Conservation (phyloP, 2,113 vertebrate species). For the Carettochelys insculpta region DNA sequence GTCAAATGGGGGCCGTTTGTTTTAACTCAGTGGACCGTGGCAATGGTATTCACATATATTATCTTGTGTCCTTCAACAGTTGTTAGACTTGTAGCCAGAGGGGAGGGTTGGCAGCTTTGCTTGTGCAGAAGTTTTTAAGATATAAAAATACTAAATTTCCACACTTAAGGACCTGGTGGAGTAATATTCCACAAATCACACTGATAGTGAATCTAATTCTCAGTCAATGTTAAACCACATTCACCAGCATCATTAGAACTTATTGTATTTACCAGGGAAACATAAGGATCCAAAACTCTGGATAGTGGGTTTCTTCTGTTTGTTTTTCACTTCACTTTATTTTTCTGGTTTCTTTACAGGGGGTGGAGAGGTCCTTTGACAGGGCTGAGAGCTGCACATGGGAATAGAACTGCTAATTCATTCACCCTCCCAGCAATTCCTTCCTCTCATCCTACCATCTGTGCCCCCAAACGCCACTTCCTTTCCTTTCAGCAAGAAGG, state of each 20-base stretch:
- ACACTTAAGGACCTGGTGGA: slow-evolving; percentile 55
- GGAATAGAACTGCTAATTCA: background rate
- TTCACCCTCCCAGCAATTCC: background rate
- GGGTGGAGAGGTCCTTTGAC: background rate
- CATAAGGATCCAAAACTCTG: background rate
- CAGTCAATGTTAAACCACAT: slow-evolving; percentile 49
- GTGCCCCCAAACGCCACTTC: background rate
- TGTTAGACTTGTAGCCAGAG: slow-evolving; percentile 78
- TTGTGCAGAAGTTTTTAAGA: slow-evolving; percentile 45
- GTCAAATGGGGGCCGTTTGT: slow-evolving; percentile 76
- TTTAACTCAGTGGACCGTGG: slow-evolving; percentile 77
- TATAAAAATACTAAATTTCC: slow-evolving; percentile 60
- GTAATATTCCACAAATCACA: slow-evolving; percentile 63
- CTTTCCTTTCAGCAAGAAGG: background rate
- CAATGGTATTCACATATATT: slow-evolving; percentile 77
- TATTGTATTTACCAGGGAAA: slow-evolving; percentile 38
- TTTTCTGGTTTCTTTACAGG: background rate
- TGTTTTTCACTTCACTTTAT: background rate
- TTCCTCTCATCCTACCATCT: background rate
- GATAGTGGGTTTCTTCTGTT: background rate
- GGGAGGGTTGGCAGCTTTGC: slow-evolving; percentile 57
- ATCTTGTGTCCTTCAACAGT: slow-evolving; percentile 79
- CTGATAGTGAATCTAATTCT: slow-evolving; percentile 62
- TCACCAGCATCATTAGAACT: slow-evolving; percentile 52
- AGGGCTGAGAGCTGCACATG: background rate